phyloP scores from a whole-genome alignment of 2,797 vertebrate species.

The Parauchenoglanis punctatus region DNA sequence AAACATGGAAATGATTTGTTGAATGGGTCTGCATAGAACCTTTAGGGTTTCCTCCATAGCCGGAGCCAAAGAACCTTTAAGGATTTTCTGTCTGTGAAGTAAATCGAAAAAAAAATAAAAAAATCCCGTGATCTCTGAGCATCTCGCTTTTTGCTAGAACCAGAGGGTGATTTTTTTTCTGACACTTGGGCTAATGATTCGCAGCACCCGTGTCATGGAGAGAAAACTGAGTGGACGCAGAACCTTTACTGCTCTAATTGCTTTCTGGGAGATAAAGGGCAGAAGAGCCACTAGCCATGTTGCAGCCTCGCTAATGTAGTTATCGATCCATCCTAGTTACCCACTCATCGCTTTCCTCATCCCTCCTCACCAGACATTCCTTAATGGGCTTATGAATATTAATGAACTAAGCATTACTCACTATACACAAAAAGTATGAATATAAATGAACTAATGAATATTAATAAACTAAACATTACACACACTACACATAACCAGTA shows the following conservation, averaged over 20 bases:
- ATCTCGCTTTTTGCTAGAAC: background rate
- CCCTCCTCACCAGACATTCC: slow-evolving; percentile 7
- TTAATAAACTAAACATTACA: background rate
- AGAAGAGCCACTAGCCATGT: background rate
- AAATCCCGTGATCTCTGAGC: background rate
- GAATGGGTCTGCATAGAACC: background rate
- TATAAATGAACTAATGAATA: background rate
- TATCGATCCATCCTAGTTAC: slow-evolving; percentile 48
- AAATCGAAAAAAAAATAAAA: background rate
- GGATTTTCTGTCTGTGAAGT: background rate
- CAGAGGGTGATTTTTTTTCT: background rate
- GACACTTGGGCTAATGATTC: background rate
- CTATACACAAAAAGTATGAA: background rate
- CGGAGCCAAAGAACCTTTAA: background rate
- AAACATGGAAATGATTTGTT: background rate
- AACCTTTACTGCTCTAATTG: slow-evolving; percentile 45
- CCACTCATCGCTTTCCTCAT: slow-evolving; percentile 2
- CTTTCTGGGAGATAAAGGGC: slow-evolving; percentile 47
- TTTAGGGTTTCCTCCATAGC: background rate
- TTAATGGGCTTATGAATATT: background rate
- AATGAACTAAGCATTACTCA: background rate
- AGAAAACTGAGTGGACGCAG: slow-evolving; percentile 3
- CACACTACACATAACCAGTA: background rate
- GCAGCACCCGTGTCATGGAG: background rate
- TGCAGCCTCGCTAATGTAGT: slow-evolving; percentile 42